These are phyloP conservation scores for Coryphaenoides rupestris DNA, from an alignment of 2,113 vertebrate species.

Conservation along the genomic window DNA sequence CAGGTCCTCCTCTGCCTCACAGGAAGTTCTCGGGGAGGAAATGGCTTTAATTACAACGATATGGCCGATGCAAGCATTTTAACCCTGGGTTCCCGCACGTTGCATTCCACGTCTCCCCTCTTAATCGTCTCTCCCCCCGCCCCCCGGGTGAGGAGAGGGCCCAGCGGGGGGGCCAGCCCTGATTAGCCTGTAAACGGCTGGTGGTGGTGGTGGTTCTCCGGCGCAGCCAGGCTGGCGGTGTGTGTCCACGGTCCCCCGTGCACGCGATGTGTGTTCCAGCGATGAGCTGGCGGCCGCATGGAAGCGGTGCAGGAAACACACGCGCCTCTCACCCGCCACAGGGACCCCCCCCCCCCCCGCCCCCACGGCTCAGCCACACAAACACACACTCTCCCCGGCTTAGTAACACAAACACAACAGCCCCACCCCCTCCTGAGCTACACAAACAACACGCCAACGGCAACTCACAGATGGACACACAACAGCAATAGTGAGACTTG, in stretches of 20 bases:
- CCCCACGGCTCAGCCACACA: too few species aligned
- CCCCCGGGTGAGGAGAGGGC: background rate
- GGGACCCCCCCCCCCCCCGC: too few species aligned
- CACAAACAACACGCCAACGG: too few species aligned
- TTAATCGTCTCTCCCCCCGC: background rate
- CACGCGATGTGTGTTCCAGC: background rate
- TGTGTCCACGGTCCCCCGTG: background rate
- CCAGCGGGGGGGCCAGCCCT: constrained; percentile 18
- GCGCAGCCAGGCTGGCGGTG: constrained; percentile 6
- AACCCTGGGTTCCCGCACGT: constrained; percentile 16
- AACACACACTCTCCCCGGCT: too few species aligned
- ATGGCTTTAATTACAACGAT: constrained; percentile 35
- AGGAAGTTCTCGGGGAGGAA: constrained; percentile 38
- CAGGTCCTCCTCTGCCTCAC: constrained; percentile 8
- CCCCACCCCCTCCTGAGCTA: too few species aligned
- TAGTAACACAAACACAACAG: too few species aligned
- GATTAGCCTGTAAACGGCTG: constrained; percentile 20
- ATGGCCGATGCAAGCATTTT: constrained; percentile 12
- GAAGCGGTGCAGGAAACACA: constrained; percentile 24
- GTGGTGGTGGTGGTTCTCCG: background rate
- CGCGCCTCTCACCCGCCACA: too few species aligned
- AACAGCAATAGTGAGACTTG: too few species aligned
- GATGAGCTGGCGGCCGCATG: constrained; percentile 2
- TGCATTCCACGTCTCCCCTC: constrained; percentile 4
- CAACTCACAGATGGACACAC: too few species aligned